Evolutionary conservation across 1,140 invertebrate genomes (phyloP), one percentile per base, ranked within the genome.

Genomic region (Aphaenogaster floridana): DNA sequence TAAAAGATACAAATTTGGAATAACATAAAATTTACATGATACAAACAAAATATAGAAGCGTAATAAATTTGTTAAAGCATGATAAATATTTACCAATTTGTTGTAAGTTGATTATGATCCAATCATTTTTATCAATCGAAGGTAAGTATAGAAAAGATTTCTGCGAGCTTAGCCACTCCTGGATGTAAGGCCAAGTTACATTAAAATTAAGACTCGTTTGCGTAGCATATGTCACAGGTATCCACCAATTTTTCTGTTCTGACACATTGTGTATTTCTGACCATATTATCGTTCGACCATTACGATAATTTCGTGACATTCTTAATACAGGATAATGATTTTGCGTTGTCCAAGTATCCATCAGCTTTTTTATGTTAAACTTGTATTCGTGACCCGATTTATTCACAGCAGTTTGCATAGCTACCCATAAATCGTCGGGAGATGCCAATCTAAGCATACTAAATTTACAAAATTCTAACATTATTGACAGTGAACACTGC

Each of bases 281-380:
- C 15, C 42, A 71, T 28, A 71, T 15, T 17, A 15, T 28, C 6
- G 21, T 6, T 2, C n/a, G 2, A 48, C 11, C n/a, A 90, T 92
- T 94, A 7, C 87, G 86, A 59, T 96, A 95, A 88, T 96, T 89
- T 78, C 96, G 93, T 0, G 68, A 89, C 0, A 97, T 96, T 13
- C 94, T 97, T 5, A 98, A 90, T 1, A 97, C 89, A 0, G 97
- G 97, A 94, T 97, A 97, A 42, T 96, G 96, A 88, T 96, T 96
- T 91, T 97, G 96, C 39, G 97, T 93, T 0, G 96, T 97, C 97
- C 97, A 98, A 0, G 97, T 96, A 74, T 96, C 96, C 95, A 97
- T 96, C 63, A 97, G 95, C 2, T 64, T 8, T 39, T 39, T 39
- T 39, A 64, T 64, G 0, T 64, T 17, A 8, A 17, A 39, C 1